phyloP scores from a whole-genome alignment of 2,797 vertebrate species.

The Danio kyathit region DNA sequence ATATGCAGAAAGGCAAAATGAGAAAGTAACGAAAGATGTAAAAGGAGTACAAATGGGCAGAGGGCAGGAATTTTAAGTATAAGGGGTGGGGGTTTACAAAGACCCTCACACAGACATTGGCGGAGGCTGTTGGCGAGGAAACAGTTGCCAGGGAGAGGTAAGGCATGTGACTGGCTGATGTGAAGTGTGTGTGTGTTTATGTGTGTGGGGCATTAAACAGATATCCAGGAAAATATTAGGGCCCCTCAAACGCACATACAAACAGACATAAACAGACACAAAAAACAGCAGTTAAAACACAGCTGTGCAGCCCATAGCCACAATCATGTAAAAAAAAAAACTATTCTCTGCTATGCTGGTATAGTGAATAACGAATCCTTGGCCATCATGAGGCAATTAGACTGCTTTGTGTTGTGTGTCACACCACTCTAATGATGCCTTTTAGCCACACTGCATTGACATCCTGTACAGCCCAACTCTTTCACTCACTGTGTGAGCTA shows the following conservation, averaged over 20 bases:
- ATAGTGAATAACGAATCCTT: constrained; percentile 23
- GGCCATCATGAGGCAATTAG: constrained; percentile 24
- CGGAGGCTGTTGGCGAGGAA: constrained; percentile 39
- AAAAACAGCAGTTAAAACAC: constrained; percentile 62
- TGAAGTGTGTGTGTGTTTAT: background rate
- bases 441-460: constrained; percentile 31
- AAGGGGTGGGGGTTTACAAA: constrained; percentile 49
- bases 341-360: constrained; percentile 17
- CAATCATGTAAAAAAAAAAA: background rate
- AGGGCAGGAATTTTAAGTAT: constrained; percentile 50
- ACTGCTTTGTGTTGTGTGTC: constrained; percentile 28
- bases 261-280: constrained; percentile 37
- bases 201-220: constrained; percentile 7
- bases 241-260: background rate
- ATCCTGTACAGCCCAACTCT: constrained; percentile 16
- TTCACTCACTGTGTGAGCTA: constrained; percentile 35
- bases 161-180: constrained; percentile 19
- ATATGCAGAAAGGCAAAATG: constrained; percentile 57
- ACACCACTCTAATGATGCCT: constrained; percentile 36
- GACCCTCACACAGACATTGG: constrained; percentile 48
- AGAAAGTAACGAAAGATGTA: constrained; percentile 68
- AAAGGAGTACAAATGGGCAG: constrained; percentile 46
- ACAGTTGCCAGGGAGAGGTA: constrained; percentile 52
- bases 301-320: constrained; percentile 53
- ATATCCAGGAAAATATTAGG: constrained; percentile 20